Evolutionary conservation across 2,888 invertebrate genomes (phyloP).

Genomic region (Ophonus ardosiacus): DNA sequence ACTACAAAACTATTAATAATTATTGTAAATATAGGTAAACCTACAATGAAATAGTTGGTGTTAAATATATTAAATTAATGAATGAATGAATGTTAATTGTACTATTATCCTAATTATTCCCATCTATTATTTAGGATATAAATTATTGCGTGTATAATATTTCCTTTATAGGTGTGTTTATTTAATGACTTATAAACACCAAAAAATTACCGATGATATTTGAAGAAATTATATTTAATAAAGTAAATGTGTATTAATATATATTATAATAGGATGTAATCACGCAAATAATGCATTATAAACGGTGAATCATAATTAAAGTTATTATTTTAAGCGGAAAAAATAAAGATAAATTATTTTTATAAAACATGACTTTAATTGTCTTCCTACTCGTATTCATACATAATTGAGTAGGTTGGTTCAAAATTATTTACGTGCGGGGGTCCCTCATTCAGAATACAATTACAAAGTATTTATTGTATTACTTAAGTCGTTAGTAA

Average conservation of each 20-base stretch:
- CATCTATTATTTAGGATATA: too few species aligned
- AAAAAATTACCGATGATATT: too few species aligned
- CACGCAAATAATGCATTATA: slow-evolving; percentile 12
- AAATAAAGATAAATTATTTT: slow-evolving; percentile 33
- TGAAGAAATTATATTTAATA: background rate
- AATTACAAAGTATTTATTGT: slow-evolving; percentile 22
- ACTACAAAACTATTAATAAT: too few species aligned
- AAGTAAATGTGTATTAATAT: slow-evolving; percentile 16
- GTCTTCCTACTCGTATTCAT: slow-evolving; percentile 4
- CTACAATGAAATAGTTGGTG: too few species aligned
- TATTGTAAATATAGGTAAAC: too few species aligned
- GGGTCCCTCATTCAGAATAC: slow-evolving; percentile 3
- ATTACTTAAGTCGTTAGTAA: slow-evolving; percentile 30
- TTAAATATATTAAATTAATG: too few species aligned
- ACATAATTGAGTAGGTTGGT: slow-evolving; percentile 37
- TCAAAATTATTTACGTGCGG: slow-evolving; percentile 1
- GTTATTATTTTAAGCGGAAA: slow-evolving; percentile 15
- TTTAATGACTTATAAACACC: too few species aligned
- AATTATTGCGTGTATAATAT: too few species aligned
- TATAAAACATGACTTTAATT: slow-evolving; percentile 31
- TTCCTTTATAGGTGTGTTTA: too few species aligned
- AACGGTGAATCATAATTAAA: slow-evolving; percentile 8
- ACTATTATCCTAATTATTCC: too few species aligned
- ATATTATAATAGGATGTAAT: background rate
- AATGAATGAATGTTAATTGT: too few species aligned